Evolutionary conservation across 2,797 vertebrate species (phyloP), one percentile per base, ranked within the genome.

Genomic region (Cottoperca gobio): DNA sequence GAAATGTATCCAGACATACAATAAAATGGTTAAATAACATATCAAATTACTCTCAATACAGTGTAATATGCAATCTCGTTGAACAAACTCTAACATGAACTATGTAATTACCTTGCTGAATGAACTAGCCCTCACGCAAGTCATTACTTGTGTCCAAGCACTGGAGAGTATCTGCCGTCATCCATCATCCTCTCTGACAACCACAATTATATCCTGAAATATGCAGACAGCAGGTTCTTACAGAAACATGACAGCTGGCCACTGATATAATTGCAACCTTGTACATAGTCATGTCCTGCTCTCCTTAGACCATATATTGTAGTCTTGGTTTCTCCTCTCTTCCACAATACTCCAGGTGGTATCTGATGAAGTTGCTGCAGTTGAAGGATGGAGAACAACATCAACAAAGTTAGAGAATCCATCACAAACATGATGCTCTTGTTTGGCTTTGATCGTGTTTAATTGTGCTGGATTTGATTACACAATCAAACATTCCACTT

Each of bases 171-270:
- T 50, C 69, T 58, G 43, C 53, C 23, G 2, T 68, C 70, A 80
- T 89, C 71, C 61, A 80, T 89, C 87, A 84, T 85, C 65, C 23
- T 43, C 49, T 48, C 42, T 68, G 82, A 85, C 85, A 85, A 39
- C 52, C n/a, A 43, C 76, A 78, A 82, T 85, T 85, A 82, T 33
- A 61, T 66, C 61, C 73, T 67, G 73, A 64, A 62, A 65, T 53
- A 35, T 72, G 48, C 69, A 73, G 53, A 73, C 74, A 64, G 70
- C 61, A 63, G 80, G 31, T 76, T 80, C 71, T 23, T 52, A 42
- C 70, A 52, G 49, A 70, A 71, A 78, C 28, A 63, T 61, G 82
- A 81, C 71, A 46, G 53, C 67, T 58, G 62, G 53, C 45, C 55
- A 40, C 63, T 12, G 43, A 39, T 62, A 42, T 73, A 71, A 77